Base-by-base conservation (phyloP, 2,888 invertebrate species). In the Lasiommata megera region DNA sequence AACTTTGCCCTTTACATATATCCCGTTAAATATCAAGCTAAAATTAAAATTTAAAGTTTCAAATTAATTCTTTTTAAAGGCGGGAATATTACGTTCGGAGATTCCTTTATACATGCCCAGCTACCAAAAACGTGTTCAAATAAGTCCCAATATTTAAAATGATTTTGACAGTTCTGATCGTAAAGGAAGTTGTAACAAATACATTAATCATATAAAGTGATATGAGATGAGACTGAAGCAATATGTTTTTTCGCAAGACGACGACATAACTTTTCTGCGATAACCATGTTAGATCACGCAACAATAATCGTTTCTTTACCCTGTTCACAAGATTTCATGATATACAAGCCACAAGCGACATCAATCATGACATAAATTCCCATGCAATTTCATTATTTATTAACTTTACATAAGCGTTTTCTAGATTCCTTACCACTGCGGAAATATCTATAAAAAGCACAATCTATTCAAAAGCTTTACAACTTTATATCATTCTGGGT, bases 211-310 rank as follows among this genome's bases (percentile, higher is more conserved):
- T 23, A 50, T 50, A 48, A 23, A 23, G 12, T 28, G 29, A 51
- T 14, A 51, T 37, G 3, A 11, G 37, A 40, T n/a, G n/a, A 38
- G 38, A 29, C 12, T 38, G 23, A 51, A 28, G 51, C 51, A 28
- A 51, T 11, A 28, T 38, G 23, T 40, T 41, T 38, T 47, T 41
- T 47, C 29, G 40, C 38, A 43, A 41, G 53, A 36, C 34, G 6
- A 31, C 40, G 38, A 36, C 40, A 44, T 55, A 55, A 54, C 36
- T 29, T 34, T 6, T 46, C 57, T 46, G 46, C 50, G 18, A 54
- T 54, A 50, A 58, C 38, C 36, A 29, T 43, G 44, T 46, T 18
- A 41, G 51, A 60, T 54, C 57, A 61, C 61, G 64, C 59, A 61
- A 60, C 58, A 58, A 53, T 41, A 48, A 43, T 41, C 16, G 29